phyloP scores from a whole-genome alignment of 2,888 invertebrate species.

The Bursaphelenchus okinawaensis region DNA sequence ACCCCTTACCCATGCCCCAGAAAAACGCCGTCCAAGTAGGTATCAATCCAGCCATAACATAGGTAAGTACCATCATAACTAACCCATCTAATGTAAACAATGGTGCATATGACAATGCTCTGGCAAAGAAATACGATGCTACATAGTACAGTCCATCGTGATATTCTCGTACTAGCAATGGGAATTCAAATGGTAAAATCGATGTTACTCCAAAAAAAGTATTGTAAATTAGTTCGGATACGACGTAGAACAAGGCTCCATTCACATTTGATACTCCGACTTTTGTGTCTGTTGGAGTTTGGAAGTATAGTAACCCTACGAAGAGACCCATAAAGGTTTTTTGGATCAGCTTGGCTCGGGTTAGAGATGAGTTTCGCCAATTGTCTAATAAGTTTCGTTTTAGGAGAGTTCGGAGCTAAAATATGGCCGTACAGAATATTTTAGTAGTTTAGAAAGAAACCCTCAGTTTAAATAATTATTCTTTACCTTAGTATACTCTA shows the following conservation, averaged over 20 bases:
- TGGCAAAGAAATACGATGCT: slow-evolving; percentile 46
- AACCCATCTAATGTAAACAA: slow-evolving; percentile 77
- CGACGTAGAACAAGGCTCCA: slow-evolving; percentile 80
- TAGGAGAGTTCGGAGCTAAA: slow-evolving; percentile 31
- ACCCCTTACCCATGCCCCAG: not conserved
- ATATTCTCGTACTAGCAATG: slow-evolving; percentile 81
- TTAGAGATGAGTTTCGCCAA: slow-evolving; percentile 49
- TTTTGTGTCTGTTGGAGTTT: slow-evolving; percentile 59
- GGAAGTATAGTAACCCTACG: slow-evolving; percentile 78
- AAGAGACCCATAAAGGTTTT: slow-evolving; percentile 61
- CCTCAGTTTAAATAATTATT: no score
- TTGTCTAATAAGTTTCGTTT: slow-evolving; percentile 45
- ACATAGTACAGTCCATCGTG: slow-evolving; percentile 81
- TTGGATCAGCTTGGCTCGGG: slow-evolving; percentile 52
- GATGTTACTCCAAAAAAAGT: slow-evolving; percentile 69
- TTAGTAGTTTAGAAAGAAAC: no score
- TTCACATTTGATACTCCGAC: slow-evolving; percentile 90
- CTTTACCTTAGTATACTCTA: no score
- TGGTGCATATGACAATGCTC: slow-evolving; percentile 62
- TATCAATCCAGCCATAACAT: slow-evolving; percentile 75
- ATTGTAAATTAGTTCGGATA: slow-evolving; percentile 59
- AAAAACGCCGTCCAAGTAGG: slow-evolving; percentile 21
- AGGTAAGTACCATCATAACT: slow-evolving; percentile 75
- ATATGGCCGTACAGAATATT: no score
- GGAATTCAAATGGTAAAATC: slow-evolving; percentile 80